These are phyloP conservation scores for Cephalopachus bancanus DNA, from an alignment of 2,797 vertebrate genomes.

Conservation along the genomic window DNA sequence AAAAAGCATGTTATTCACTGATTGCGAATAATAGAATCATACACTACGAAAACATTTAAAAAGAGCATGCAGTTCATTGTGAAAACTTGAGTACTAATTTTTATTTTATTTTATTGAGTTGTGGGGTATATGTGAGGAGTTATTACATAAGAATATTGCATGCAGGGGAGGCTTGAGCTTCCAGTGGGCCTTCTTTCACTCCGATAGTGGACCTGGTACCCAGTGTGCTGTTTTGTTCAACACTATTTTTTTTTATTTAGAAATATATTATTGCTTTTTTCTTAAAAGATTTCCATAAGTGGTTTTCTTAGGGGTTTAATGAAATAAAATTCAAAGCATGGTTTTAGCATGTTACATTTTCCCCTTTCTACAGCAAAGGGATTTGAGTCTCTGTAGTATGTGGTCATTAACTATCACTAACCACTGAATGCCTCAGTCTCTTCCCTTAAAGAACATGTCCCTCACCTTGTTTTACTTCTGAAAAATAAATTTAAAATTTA, in stretches of 20 bases:
- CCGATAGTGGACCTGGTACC: too few relatives aligned
- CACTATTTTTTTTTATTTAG: slow-evolving; percentile 10
- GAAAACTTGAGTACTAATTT: slow-evolving; percentile 57
- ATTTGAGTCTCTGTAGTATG: background rate
- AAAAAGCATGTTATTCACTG: slow-evolving; percentile 62
- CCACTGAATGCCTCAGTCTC: background rate
- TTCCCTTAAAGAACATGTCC: background rate
- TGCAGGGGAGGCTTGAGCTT: too few relatives aligned
- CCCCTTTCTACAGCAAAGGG: background rate
- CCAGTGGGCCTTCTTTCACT: too few relatives aligned
- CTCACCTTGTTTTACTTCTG: background rate
- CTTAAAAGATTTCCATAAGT: background rate
- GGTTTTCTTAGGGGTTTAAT: background rate
- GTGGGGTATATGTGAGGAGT: too few relatives aligned
- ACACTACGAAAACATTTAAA: slow-evolving; percentile 68
- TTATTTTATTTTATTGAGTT: background rate
- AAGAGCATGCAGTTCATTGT: slow-evolving; percentile 63
- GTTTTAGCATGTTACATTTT: background rate
- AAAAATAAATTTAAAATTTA: background rate
- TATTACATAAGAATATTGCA: too few relatives aligned
- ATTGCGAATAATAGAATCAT: slow-evolving; percentile 65
- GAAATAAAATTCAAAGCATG: background rate
- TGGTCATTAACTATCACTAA: background rate
- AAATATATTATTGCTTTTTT: slow-evolving; percentile 40
- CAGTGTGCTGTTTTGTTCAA: too few relatives aligned